Evolutionary conservation across 2,797 vertebrate genomes (phyloP), one percentile per base, ranked within the genome.

Genomic region (Hypotaenidia okinawae): DNA sequence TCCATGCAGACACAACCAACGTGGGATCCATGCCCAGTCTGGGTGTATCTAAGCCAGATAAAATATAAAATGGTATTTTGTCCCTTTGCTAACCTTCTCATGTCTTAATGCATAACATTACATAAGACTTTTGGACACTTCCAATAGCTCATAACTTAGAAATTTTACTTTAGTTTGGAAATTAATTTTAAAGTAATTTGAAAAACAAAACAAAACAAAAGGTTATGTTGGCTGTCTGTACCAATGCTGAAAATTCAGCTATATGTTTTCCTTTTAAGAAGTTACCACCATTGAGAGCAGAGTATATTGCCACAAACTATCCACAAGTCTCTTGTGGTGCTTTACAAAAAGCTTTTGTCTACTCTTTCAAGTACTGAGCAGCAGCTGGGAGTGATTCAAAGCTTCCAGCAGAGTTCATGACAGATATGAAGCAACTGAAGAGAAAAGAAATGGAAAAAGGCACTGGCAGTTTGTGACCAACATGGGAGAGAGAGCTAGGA

Each of bases 351-450:
- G 3, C 30, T 47, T 78, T 89, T 16, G 5, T 55, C 35, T 79
- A 27, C 70, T 43, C 41, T 82, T 81, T 73, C 63, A 76, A 84
- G 83, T 64, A 73, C 41, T 54, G 64, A 83, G 25, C 19, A 76
- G 63, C 59, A 79, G 33, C 70, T 96, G 72, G 82, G 85, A 55
- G 35, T 32, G 33, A 62, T 82, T 91, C 72, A 91, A 87, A 82
- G 35, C 35, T 89, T 94, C 84, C 75, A 76, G 16, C 33, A 68
- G 75, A 68, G 49, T 57, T 57, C 35, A 28, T 62, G 83, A 54
- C 45, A 89, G 54, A 54, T 49, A 86, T 21, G 58, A 83, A 77
- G 19, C 15, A 92, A 78, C 6, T 32, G 33, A 83, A 74, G 54
- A 80, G 35, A 78, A 80, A 83, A 88, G 11, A 91, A 90, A 54